Evolutionary conservation across 2,888 invertebrate species (phyloP).

Genomic region (Phalangium opilio): DNA sequence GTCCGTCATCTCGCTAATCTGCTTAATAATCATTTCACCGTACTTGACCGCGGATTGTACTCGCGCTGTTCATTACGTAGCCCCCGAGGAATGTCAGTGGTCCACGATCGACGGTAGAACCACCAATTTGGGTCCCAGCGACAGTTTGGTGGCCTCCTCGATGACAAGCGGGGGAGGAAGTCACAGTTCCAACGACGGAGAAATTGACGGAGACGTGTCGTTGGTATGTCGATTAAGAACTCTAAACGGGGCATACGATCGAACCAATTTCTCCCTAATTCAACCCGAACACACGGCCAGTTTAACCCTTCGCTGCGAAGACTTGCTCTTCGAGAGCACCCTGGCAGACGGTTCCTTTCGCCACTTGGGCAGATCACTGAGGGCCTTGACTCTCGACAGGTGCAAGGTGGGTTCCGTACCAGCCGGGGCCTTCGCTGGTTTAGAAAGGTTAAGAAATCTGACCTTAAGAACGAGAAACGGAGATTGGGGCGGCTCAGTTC

Average conservation of each 20-base stretch:
- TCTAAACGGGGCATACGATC: slow-evolving; percentile 56
- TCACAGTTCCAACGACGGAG: slow-evolving; percentile 12
- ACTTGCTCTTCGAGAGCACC: slow-evolving; percentile 20
- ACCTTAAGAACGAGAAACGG: slow-evolving; percentile 20
- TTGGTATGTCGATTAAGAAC: slow-evolving; percentile 19
- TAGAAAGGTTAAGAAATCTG: slow-evolving; percentile 17
- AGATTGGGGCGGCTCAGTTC: slow-evolving; percentile 16
- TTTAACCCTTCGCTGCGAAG: slow-evolving; percentile 50
- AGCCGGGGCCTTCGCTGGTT: slow-evolving; percentile 37
- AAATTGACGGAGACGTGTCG: slow-evolving; percentile 9
- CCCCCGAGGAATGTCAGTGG: slow-evolving; percentile 19
- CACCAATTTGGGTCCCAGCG: not conserved
- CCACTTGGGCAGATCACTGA: slow-evolving; percentile 45
- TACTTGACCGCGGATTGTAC: not conserved
- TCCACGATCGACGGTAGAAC: slow-evolving; percentile 9
- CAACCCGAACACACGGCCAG: slow-evolving; percentile 71
- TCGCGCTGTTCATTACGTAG: slow-evolving; percentile 12
- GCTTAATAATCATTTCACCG: not conserved
- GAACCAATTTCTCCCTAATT: slow-evolving; percentile 73
- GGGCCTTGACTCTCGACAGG: slow-evolving; percentile 55
- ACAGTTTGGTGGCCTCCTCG: not conserved
- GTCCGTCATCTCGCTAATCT: no score
- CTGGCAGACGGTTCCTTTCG: slow-evolving; percentile 21
- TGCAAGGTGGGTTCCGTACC: slow-evolving; percentile 66
- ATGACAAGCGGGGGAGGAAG: slow-evolving; percentile 12